Percentiles rank a stretch among this genome's conserved stretches.
These are phyloP conservation scores for Drosophila lacertosa DNA, from an alignment of 1,140 invertebrate species.

Conservation along the genomic window DNA sequence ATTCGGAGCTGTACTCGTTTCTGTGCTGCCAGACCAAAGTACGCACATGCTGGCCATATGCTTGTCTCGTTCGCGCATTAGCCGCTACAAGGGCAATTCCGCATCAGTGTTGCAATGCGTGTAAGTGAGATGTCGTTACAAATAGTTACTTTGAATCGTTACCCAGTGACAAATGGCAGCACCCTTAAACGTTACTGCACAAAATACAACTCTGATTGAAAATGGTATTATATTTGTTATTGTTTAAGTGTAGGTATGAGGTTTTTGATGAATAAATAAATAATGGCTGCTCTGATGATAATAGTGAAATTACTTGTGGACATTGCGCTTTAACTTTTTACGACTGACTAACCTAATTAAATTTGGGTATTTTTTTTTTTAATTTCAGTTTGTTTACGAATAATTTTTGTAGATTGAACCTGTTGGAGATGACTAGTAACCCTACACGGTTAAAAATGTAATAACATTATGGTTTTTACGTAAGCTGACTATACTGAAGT, in stretches of 20 bases:
- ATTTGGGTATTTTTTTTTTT: too few species aligned
- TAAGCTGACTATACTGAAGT: too few species aligned
- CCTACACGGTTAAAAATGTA: too few species aligned
- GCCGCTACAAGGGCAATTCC: slow-evolving; percentile 34
- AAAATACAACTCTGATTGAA: slow-evolving; percentile 49
- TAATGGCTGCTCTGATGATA: background rate
- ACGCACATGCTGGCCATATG: slow-evolving; percentile 47
- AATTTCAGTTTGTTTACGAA: too few species aligned
- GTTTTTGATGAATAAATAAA: background rate
- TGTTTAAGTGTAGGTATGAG: slow-evolving; percentile 16
- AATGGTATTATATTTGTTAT: slow-evolving; percentile 47
- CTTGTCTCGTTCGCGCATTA: slow-evolving; percentile 47
- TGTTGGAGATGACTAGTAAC: too few species aligned
- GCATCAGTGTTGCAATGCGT: slow-evolving; percentile 52
- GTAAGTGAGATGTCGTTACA: slow-evolving; percentile 48
- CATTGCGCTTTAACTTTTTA: too few species aligned
- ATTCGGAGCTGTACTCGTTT: slow-evolving; percentile 81
- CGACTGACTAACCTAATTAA: too few species aligned
- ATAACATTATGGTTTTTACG: too few species aligned
- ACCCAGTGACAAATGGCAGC: slow-evolving; percentile 37
- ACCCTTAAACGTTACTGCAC: slow-evolving; percentile 31
- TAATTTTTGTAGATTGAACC: too few species aligned
- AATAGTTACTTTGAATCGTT: slow-evolving; percentile 42
- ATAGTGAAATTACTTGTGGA: too few species aligned
- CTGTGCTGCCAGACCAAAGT: slow-evolving; percentile 73